Base-by-base conservation (phyloP, 2,113 vertebrate genomes). In the Atherinomorus stipes region DNA sequence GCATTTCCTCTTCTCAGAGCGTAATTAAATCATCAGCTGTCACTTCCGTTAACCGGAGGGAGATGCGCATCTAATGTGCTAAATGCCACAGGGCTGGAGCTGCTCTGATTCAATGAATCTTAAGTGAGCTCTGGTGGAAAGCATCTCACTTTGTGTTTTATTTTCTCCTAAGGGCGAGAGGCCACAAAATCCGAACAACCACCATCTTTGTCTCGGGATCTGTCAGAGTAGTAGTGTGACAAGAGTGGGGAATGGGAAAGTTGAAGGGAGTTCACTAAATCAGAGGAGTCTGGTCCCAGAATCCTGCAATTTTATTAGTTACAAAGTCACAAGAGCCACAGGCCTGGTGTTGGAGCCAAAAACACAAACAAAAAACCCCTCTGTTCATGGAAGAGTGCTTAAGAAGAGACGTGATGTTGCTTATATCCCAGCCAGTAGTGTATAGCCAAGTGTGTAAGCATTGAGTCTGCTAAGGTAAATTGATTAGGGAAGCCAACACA, bases 11-110 rank as follows among this genome's bases (percentile, higher is more conserved):
- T 54, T 72, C n/a, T 1, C 1, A 69, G 31, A 70, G 71, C 42
- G 50, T 87, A 82, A 89, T 89, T 80, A 52, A 84, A 85, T 88
- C 66, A 87, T 84, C 76, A 84, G 69, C 65, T 85, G 88, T 84
- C 87, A 77, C 65, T 80, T 81, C 62, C 26, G 31, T 76, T 85
- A 79, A 83, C 68, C 34, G 16, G 72, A 38, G 1, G 31, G 68
- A 77, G 71, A 87, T 76, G 76, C 15, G 26, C 73, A 69, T 70
- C 65, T 81, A 84, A 87, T 79, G 84, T 79, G 87, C 68, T 75
- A 81, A 86, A 78, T 44, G 73, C 73, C 76, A 78, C 69, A 50
- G 67, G 86, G 64, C 69, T 62, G 57, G 57, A 81, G 64, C 71
- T 58, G 54, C 75, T 88, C 71, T 18, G 66, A 89, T 88, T 81